Percentiles rank a stretch among this genome's conserved stretches.
These are phyloP conservation scores for Sakesphorus luctuosus DNA, from an alignment of 2,113 vertebrate genomes.

Conservation along the genomic window DNA sequence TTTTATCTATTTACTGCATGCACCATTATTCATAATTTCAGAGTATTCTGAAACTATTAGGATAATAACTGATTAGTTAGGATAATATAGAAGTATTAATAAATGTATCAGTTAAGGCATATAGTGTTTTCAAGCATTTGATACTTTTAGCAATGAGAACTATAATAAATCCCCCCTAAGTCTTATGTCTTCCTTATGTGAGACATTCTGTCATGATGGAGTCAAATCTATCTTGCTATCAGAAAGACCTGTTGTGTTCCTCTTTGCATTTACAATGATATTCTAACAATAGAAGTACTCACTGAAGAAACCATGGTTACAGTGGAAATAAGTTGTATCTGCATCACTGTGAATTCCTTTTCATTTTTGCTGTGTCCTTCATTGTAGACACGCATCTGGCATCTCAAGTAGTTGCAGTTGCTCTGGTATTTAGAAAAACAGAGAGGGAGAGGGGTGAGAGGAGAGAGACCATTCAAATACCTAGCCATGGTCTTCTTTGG, in stretches of 20 bases:
- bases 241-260: conserved; percentile 60
- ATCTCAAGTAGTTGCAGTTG: neutral
- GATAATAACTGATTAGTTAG: neutral
- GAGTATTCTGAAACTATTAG: neutral
- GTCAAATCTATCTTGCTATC: conserved; percentile 41
- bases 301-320: conserved; percentile 74
- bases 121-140: neutral
- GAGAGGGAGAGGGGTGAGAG: neutral
- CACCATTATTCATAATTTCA: neutral
- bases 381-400: neutral
- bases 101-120: neutral
- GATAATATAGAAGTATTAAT: no score
- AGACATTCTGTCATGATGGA: conserved; percentile 32
- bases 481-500: neutral
- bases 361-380: conserved; percentile 54
- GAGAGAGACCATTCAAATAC: neutral
- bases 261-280: conserved; percentile 29
- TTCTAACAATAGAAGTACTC: conserved; percentile 69
- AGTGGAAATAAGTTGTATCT: conserved; percentile 43
- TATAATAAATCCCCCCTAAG: neutral
- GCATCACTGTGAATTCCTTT: conserved; percentile 37
- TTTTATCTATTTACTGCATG: neutral
- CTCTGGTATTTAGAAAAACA: neutral
- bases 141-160: neutral
- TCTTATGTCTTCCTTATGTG: conserved; percentile 35